These are phyloP conservation scores for Vanessa cardui DNA, from an alignment of 2,888 invertebrate genomes.

Conservation along the genomic window DNA sequence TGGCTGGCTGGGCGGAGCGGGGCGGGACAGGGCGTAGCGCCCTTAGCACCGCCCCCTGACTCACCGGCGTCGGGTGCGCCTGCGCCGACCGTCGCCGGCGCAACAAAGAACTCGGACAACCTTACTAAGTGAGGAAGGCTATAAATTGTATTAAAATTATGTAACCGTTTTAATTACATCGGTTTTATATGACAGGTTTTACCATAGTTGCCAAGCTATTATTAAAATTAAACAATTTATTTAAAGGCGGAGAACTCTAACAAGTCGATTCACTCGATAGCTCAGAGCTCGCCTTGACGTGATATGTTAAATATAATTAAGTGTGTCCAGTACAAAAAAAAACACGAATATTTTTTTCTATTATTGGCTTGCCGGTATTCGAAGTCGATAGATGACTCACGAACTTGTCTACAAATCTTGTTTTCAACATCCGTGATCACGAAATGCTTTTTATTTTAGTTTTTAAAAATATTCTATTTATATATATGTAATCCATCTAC, in stretches of 20 bases:
- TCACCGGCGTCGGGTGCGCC: slow-evolving; percentile 60
- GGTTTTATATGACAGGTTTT: slow-evolving; percentile 6
- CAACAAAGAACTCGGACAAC: slow-evolving; percentile 48
- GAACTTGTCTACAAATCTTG: slow-evolving; percentile 41
- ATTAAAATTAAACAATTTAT: slow-evolving; percentile 18
- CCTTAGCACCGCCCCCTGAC: slow-evolving; percentile 77
- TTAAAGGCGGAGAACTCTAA: slow-evolving; percentile 14
- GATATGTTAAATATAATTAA: slow-evolving; percentile 34
- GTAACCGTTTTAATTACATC: slow-evolving; percentile 18
- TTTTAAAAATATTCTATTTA: slow-evolving; percentile 12
- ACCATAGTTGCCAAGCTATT: slow-evolving; percentile 16
- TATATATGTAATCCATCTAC: neutral
- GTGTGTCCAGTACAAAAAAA: slow-evolving; percentile 26
- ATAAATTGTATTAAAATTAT: slow-evolving; percentile 26
- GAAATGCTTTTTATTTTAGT: slow-evolving; percentile 8
- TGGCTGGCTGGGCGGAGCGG: slow-evolving; percentile 74
- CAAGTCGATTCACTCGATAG: slow-evolving; percentile 12
- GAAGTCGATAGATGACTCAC: slow-evolving; percentile 42
- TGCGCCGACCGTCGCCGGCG: slow-evolving; percentile 42
- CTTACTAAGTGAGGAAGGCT: slow-evolving; percentile 27
- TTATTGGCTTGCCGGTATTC: slow-evolving; percentile 35
- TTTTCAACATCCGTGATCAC: slow-evolving; percentile 40
- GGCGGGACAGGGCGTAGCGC: slow-evolving; percentile 73
- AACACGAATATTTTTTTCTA: slow-evolving; percentile 36
- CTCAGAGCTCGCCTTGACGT: slow-evolving; percentile 20